A percentile compares a stretch with the other conserved stretches of the same genome.
Conservation (phyloP, 2,888 invertebrate species). For the Dicyrtomina minuta region DNA sequence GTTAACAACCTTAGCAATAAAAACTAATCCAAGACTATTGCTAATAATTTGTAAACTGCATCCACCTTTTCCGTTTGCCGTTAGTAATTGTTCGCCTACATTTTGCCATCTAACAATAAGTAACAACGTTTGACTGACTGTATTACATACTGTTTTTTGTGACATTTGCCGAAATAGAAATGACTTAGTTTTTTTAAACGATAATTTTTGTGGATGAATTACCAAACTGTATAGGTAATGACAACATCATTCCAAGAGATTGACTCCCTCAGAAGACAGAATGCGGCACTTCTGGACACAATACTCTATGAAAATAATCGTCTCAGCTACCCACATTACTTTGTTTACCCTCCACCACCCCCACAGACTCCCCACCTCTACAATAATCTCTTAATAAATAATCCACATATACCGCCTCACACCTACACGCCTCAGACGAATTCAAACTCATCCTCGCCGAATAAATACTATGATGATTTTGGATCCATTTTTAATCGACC, state of each 20-base stretch:
- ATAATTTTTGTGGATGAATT: not conserved
- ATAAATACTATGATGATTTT: constrained; percentile 34
- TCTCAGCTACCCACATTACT: constrained; percentile 28
- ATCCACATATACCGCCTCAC: constrained; percentile 26
- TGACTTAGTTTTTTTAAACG: too few relatives aligned
- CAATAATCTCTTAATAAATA: constrained; percentile 29
- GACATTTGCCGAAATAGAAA: too few relatives aligned
- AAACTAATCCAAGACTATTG: too few relatives aligned
- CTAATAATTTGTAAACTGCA: too few relatives aligned
- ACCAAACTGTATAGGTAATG: not conserved
- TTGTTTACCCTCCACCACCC: constrained; percentile 22
- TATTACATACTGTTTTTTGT: too few relatives aligned
- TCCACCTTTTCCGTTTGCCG: too few relatives aligned
- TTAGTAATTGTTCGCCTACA: too few relatives aligned
- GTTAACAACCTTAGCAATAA: too few relatives aligned
- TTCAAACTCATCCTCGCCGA: constrained; percentile 33
- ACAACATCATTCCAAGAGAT: constrained; percentile 54
- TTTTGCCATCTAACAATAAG: too few relatives aligned
- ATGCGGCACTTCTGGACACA: constrained; percentile 47
- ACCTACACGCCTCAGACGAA: constrained; percentile 10
- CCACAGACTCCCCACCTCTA: not conserved
- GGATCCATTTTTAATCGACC: constrained; percentile 24
- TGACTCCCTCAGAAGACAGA: constrained; percentile 53
- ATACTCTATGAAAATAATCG: constrained; percentile 48
- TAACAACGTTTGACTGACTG: too few relatives aligned